Conservation (phyloP, 2,888 invertebrate genomes). For the Cephus pygmeus region DNA sequence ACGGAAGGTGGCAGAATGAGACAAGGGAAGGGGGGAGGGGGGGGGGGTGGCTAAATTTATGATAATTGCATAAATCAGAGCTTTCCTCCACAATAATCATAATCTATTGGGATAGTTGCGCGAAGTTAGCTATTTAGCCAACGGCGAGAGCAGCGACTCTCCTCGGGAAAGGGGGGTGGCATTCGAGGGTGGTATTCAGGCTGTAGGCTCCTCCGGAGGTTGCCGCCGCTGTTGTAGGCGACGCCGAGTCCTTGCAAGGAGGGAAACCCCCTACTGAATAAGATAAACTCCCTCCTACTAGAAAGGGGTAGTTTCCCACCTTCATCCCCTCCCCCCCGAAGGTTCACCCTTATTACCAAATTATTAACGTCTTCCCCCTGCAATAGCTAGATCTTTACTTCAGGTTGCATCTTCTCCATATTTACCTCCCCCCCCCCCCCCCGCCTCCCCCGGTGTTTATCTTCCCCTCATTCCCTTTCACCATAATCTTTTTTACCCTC, state of each 20-base stretch:
- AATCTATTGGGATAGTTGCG: slow-evolving; percentile 65
- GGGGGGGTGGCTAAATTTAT: slow-evolving; percentile 52
- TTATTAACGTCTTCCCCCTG: neutral
- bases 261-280: slow-evolving; percentile 40
- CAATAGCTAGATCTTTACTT: neutral
- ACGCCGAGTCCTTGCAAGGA: neutral
- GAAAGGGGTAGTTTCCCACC: slow-evolving; percentile 29
- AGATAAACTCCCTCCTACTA: slow-evolving; percentile 49
- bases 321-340: neutral
- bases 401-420: neutral
- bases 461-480: slow-evolving; percentile 9
- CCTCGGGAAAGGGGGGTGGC: neutral
- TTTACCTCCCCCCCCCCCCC: neutral
- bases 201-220: neutral
- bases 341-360: neutral
- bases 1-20: slow-evolving; percentile 50
- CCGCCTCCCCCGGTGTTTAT: neutral
- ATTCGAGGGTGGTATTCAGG: neutral
- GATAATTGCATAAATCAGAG: slow-evolving; percentile 65
- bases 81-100: slow-evolving; percentile 65
- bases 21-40: slow-evolving; percentile 33
- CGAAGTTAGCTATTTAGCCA: slow-evolving; percentile 64
- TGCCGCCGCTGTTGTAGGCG: neutral
- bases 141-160: slow-evolving; percentile 45
- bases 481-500: neutral